phyloP scores from a whole-genome alignment of 2,113 vertebrate genomes.

The Copsychus sechellarum region DNA sequence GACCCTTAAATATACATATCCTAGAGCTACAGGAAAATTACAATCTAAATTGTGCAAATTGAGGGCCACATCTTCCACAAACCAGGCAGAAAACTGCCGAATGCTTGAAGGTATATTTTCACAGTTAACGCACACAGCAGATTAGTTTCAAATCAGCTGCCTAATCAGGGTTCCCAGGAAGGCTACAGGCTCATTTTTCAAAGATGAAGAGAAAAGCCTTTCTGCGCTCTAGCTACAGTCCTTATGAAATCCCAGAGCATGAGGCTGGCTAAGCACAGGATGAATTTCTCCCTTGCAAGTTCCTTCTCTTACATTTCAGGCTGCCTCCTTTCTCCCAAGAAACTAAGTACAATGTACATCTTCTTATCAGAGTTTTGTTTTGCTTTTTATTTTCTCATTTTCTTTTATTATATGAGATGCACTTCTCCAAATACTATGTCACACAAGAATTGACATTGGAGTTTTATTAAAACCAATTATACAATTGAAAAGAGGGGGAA shows the following conservation, averaged over 20 bases:
- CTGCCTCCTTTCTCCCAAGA: background rate
- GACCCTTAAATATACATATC: constrained; percentile 17
- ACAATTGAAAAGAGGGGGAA: background rate
- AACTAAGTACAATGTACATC: background rate
- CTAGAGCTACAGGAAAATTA: constrained; percentile 54
- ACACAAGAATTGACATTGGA: background rate
- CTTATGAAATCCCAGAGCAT: fast-evolving
- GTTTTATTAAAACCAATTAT: background rate
- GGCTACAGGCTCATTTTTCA: constrained; percentile 13
- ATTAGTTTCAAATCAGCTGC: constrained; percentile 55
- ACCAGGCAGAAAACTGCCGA: background rate
- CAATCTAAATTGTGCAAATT: constrained; percentile 32
- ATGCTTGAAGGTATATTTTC: constrained; percentile 22
- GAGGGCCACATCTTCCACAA: constrained; percentile 4
- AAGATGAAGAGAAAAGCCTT: constrained; percentile 39
- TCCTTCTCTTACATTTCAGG: background rate
- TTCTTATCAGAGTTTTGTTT: background rate
- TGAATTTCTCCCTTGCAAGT: background rate
- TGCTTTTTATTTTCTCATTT: background rate
- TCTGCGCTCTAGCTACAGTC: background rate
- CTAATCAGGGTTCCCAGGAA: constrained; percentile 42
- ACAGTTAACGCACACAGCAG: constrained; percentile 1
- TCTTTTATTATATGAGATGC: background rate
- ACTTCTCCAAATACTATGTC: background rate
- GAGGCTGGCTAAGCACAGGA: fast-evolving